phyloP scores from a whole-genome alignment of 2,113 vertebrate genomes.

The Bos taurus region ARS-UCD2.0 NC_037357.1:110377001-110377500 shows the following conservation, averaged over 20 bases:
- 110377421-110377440: not conserved
- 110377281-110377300: not conserved
- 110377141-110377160: not conserved
- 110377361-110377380: not conserved
- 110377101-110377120: not conserved
- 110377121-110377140: not conserved
- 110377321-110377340: not conserved
- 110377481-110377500: not conserved
- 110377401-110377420: not conserved
- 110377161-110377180: not conserved
- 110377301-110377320: not conserved
- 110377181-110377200: not conserved
- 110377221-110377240: not conserved
- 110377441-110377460: too few relatives aligned
- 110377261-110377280: constrained; percentile 9
- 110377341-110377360: not conserved
- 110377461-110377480: not conserved
- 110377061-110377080: not conserved
- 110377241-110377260: constrained; percentile 9
- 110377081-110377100: not conserved
- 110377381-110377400: not conserved
- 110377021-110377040: not conserved
- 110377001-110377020: rapidly evolving
- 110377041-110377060: not conserved
- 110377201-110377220: not conserved